A percentile compares a stretch with the other conserved stretches of the same genome.
These are phyloP conservation scores for Anastatus disparis DNA, from an alignment of 1,140 invertebrate genomes.

Conservation along the genomic window DNA sequence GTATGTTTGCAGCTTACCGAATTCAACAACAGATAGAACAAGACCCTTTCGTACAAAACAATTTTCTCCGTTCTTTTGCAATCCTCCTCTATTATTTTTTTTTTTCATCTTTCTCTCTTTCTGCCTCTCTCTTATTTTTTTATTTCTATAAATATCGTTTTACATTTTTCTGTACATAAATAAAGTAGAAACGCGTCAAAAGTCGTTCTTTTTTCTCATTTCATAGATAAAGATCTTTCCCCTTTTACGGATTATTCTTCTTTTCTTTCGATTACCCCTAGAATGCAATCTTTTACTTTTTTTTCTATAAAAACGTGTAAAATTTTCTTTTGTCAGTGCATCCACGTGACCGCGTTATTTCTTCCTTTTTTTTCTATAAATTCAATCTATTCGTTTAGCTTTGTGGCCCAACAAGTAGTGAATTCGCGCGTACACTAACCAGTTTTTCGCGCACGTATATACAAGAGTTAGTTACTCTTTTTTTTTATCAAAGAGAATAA, in stretches of 20 bases:
- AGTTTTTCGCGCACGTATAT: slow-evolving; percentile 25
- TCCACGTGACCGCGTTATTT: too few species aligned
- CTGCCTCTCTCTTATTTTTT: neutral
- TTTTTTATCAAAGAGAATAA: slow-evolving; percentile 12
- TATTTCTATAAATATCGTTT: slow-evolving; percentile 7
- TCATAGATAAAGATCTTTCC: too few species aligned
- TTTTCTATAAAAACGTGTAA: too few species aligned
- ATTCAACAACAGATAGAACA: neutral
- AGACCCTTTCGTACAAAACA: neutral
- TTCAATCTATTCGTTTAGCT: neutral
- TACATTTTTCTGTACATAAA: slow-evolving; percentile 1
- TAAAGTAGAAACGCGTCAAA: too few species aligned
- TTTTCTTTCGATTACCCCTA: too few species aligned
- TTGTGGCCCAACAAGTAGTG: slow-evolving; percentile 5
- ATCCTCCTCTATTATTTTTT: too few species aligned
- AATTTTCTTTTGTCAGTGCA: too few species aligned
- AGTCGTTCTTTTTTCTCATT: too few species aligned
- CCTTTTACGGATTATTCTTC: too few species aligned
- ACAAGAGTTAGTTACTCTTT: neutral
- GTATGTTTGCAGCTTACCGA: neutral
- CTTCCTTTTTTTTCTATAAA: neutral
- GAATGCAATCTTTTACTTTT: too few species aligned
- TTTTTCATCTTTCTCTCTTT: slow-evolving; percentile 1
- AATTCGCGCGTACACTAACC: slow-evolving; percentile 6
- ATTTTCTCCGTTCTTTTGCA: neutral